Evolutionary conservation across 2,888 invertebrate species (phyloP).

Genomic region (Tromatobia lineatoria): DNA sequence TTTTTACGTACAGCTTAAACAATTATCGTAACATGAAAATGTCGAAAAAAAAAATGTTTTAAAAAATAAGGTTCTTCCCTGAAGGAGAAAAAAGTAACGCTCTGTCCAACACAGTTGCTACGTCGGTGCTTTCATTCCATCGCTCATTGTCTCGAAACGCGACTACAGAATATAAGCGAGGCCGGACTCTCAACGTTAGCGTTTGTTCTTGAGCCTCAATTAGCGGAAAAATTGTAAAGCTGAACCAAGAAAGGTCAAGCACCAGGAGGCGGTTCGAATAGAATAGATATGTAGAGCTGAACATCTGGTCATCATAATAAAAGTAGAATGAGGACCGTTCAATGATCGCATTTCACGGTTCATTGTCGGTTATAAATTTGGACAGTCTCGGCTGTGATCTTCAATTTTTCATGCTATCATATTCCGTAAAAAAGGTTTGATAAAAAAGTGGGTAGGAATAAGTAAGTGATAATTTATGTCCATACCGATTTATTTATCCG

Average conservation of each 20-base stretch:
- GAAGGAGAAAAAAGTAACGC: background rate
- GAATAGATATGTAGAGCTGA: slow-evolving; percentile 27
- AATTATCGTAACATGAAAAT: too few relatives aligned
- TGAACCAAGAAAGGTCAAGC: slow-evolving; percentile 52
- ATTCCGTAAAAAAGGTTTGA: slow-evolving; percentile 23
- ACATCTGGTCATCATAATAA: slow-evolving; percentile 3
- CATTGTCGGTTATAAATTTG: slow-evolving; percentile 37
- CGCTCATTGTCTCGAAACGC: slow-evolving; percentile 1
- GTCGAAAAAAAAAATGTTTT: background rate
- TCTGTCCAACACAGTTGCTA: background rate
- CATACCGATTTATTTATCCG: slow-evolving; percentile 13
- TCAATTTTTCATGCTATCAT: slow-evolving; percentile 1
- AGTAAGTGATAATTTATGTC: background rate
- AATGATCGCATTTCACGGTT: slow-evolving; percentile 27
- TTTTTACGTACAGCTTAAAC: too few relatives aligned
- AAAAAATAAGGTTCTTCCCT: background rate
- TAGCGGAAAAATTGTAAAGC: slow-evolving; percentile 48
- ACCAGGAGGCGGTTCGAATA: slow-evolving; percentile 9
- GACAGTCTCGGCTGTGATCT: background rate
- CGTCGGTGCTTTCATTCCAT: background rate
- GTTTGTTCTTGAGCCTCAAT: slow-evolving; percentile 53
- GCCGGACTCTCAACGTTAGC: slow-evolving; percentile 1
- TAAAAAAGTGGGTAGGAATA: background rate
- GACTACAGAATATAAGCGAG: background rate
- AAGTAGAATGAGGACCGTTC: slow-evolving; percentile 12